Evolutionary conservation across 2,113 vertebrate genomes (phyloP).

Genomic region (Pygoscelis antarcticus): DNA sequence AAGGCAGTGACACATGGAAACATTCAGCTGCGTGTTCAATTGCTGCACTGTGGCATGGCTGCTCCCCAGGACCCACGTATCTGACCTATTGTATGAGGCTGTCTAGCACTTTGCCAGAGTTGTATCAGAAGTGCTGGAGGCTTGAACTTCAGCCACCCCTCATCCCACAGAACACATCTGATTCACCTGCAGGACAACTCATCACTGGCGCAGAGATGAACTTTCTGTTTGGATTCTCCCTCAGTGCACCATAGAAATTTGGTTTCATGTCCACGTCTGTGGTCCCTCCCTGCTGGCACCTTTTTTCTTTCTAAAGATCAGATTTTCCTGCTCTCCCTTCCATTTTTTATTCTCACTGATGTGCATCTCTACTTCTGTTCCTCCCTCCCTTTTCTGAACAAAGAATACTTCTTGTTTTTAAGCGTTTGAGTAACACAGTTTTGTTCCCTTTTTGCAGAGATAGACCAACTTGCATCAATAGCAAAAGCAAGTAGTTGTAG

Average conservation of each 20-base stretch:
- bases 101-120: neutral
- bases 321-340: neutral
- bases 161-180: accelerated
- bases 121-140: neutral
- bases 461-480: neutral
- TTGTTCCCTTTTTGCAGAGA: neutral
- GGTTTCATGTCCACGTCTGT: neutral
- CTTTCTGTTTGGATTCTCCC: neutral
- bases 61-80: neutral
- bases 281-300: neutral
- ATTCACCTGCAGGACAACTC: neutral
- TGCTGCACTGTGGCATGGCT: neutral
- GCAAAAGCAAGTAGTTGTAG: neutral
- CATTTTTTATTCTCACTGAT: neutral
- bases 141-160: neutral
- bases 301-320: neutral
- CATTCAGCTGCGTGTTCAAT: neutral
- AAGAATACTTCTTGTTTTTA: neutral
- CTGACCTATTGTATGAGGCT: neutral
- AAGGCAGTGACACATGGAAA: neutral
- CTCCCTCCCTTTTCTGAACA: neutral
- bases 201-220: neutral
- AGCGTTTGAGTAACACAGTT: neutral
- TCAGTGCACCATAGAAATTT: neutral
- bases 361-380: neutral